Base-by-base conservation (phyloP, 2,888 invertebrate species). In the Caenorhabditis drosophilae region DNA sequence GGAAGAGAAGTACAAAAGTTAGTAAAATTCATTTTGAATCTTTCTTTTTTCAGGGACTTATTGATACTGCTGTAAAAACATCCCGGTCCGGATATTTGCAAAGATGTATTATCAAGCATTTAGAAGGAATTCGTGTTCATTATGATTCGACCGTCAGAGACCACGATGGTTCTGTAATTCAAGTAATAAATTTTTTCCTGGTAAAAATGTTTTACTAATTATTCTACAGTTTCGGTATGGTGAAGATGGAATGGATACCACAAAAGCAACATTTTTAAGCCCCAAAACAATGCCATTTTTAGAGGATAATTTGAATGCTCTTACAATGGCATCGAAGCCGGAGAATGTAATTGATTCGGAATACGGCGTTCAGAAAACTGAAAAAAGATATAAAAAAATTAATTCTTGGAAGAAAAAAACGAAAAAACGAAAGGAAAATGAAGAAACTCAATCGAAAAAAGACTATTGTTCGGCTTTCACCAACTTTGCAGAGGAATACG, bases 21-120 rank as follows among this genome's bases (percentile, higher is more conserved):
- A 11, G n/a, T 7, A n/a, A 18, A 18, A 40, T 11, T 18, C 9
- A 11, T 40, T 40, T 18, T 18, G 9, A 40, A 40, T 40, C 40
- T n/a, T 11, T 40, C 40, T 40, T 40, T 45, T 55, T 82, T 56
- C 78, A 90, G 89, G 93, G 98, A 87, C 88, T 99, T 53, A 93
- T 99, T 79, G 98, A 99, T 89, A 99, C 98, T 3, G 98, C 98
- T 70, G 97, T 98, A 0, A 99, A 99, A 87, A 99, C 98, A 1
- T 95, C 94, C 86, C 89, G 96, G 66, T 95, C 95, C 77, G 99
- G 99, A 76, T 99, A 99, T 85, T 87, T 99, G 55, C 95, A 97
- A 85, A 88, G 96, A 69, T 98, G 98, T 85, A 87, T 99, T 9
- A 92, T 98, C 58, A 99, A 99, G 85, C 95, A 97, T 87, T 87